Base-by-base conservation (phyloP, 92 coral and sea anemone genomes). In the Blastomussa wellsi region DNA sequence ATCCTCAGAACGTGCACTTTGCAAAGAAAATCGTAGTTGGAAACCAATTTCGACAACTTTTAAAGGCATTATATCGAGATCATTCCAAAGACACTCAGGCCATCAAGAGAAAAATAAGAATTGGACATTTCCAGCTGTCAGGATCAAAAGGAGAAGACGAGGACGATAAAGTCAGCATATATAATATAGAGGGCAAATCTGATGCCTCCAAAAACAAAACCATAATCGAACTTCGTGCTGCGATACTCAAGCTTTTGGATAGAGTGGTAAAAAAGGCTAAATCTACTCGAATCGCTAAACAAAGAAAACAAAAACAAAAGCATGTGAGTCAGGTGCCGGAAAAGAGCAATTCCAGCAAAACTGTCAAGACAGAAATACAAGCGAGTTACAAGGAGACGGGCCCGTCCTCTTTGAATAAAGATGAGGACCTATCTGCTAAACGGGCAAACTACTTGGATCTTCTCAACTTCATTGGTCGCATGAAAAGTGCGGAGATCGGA, bases 381-480 rank as follows among this genome's bases (percentile, higher is more conserved):
- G 85, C 68, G 32, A 81, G 59, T 81, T 32, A 29, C 24, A 33
- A 47, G 42, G 39, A 79, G 2, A 31, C 72, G 15, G 31, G 4
- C 28, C 59, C 72, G 28, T 55, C 37, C 5, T 14, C 36, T 29
- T 4, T 37, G 24, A 24, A 55, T 3, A 60, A 73, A 4, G 72
- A 59, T 5, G 67, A 73, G 12, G 73, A 83, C 20, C 76, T 83
- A 32, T 73, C 86, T 24, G 80, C 86, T 3, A 73, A 41, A 14
- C 80, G 80, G 11, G 86, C 86, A 53, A 83, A 83, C 47, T 19
- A 55, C n/a, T 53, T 83, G 65, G 86, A 83, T 32, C 80, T 83
- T 29, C 79, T 83, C 29, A 83, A 57, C 73, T 83, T 83, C 77
- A 73, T 83, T 13, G 33, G 72, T 10, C 86, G 78, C 26, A 83